phyloP scores from a whole-genome alignment of 2,113 vertebrate species.

The Vidua chalybeata region DNA sequence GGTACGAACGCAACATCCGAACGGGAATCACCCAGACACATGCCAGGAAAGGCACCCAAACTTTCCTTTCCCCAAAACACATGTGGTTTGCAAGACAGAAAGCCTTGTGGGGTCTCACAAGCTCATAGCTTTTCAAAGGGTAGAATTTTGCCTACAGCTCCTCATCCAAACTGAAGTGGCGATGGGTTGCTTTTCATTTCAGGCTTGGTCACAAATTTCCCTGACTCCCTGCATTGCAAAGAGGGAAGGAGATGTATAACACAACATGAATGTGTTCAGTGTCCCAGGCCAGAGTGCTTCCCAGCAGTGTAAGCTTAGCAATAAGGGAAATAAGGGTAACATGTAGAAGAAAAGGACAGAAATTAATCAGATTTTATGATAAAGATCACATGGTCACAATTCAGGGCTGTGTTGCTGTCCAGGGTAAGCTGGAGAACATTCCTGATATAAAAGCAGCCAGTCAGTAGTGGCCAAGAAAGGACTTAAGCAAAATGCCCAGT shows the following conservation, averaged over 20 bases:
- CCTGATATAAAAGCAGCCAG: not conserved
- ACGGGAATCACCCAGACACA: not conserved
- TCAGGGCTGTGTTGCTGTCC: not conserved
- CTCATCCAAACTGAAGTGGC: not conserved
- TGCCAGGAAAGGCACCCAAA: not conserved
- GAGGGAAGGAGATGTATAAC: not conserved
- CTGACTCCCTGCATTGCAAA: not conserved
- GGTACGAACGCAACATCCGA: accelerated
- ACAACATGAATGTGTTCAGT: not conserved
- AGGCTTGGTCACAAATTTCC: not conserved
- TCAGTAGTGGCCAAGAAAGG: not conserved
- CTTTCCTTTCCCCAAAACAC: not conserved
- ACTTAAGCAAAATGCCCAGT: not conserved
- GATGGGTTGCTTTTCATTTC: not conserved
- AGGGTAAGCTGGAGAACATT: not conserved
- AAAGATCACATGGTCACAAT: not conserved
- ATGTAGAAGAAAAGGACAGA: not conserved
- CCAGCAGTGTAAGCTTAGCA: not conserved
- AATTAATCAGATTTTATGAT: not conserved
- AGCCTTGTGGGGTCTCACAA: not conserved
- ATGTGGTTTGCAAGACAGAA: not conserved
- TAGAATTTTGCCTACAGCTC: not conserved
- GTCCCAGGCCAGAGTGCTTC: not conserved
- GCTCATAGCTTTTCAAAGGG: not conserved
- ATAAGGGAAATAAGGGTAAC: not conserved